Evolutionary conservation across 2,888 invertebrate genomes (phyloP), one percentile per base, ranked within the genome.

Genomic region (Ormyrus pomaceus): DNA sequence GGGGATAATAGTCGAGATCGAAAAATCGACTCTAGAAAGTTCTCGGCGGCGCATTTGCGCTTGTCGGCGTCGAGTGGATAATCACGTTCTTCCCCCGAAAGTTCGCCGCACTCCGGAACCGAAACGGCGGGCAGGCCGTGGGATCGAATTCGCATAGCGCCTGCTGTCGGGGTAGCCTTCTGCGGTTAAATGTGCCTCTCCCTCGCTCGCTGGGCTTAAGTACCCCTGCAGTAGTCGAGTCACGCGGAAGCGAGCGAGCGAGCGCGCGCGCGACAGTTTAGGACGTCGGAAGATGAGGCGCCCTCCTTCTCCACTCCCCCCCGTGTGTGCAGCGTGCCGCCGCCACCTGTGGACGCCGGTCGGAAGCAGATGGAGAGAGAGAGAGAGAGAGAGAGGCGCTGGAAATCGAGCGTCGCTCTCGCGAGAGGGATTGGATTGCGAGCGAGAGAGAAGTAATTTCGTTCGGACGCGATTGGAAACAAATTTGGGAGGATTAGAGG

Each of bases 221-320:
- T 77, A 71, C 58, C 77, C 9, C 6, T 11, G 2, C 51, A 51
- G 70, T 65, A 69, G 77, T 77, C 71, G 70, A 45, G 64, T 77
- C 72, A 72, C 66, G 68, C 34, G 34, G 34, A 34, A 34, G 34
- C 34, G 34, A 34, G 34, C 34, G 34, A 34, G 34, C 34, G 34
- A 2, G 34, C 34, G 34, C 34, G 34, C 34, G 2, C 34, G 34
- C 69, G 46, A 74, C 56, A 70, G 74, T 74, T 69, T 62, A 74
- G 58, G 59, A 34, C 46, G 45, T 45, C 62, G 11, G 62, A 72
- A 72, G 65, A 73, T 48, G 59, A 71, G 51, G 55, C 64, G n/a
- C 11, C 50, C 51, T 8, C 59, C 48, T 34, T n/a, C 73, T 56
- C 55, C 53, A 7, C n/a, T 56, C 34, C 10, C 5, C 5, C 19